Conservation (phyloP, 2,797 vertebrate genomes). For the Schizopygopsis malacanthus region DNA sequence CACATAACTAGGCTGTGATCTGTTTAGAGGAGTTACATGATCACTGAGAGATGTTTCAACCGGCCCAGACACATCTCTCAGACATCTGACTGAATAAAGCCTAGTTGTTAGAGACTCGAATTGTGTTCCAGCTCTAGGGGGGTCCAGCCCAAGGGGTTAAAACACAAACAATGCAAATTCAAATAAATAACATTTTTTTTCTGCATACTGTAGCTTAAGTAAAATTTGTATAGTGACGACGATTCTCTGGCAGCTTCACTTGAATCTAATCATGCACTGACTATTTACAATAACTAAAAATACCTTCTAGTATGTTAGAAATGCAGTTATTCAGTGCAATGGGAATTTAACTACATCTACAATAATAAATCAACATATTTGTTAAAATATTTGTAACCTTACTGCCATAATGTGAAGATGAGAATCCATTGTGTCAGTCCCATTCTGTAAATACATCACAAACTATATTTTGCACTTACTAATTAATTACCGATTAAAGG, state of each 20-base stretch:
- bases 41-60: slow-evolving; percentile 29
- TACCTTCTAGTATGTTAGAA: background rate
- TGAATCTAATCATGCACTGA: background rate
- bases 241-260: background rate
- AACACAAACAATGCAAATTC: background rate
- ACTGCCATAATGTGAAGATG: background rate
- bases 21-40: background rate
- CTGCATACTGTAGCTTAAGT: background rate
- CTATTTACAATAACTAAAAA: background rate
- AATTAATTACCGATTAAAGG: background rate
- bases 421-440: background rate
- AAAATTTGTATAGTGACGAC: background rate
- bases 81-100: background rate
- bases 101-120: background rate
- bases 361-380: background rate
- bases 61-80: slow-evolving; percentile 22
- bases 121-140: background rate
- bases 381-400: background rate
- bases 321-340: background rate
- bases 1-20: background rate
- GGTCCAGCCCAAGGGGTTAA: background rate
- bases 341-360: background rate
- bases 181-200: background rate
- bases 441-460: background rate
- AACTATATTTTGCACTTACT: background rate